phyloP scores from a whole-genome alignment of 2,888 invertebrate species.

The Hyppa rectilinea region DNA sequence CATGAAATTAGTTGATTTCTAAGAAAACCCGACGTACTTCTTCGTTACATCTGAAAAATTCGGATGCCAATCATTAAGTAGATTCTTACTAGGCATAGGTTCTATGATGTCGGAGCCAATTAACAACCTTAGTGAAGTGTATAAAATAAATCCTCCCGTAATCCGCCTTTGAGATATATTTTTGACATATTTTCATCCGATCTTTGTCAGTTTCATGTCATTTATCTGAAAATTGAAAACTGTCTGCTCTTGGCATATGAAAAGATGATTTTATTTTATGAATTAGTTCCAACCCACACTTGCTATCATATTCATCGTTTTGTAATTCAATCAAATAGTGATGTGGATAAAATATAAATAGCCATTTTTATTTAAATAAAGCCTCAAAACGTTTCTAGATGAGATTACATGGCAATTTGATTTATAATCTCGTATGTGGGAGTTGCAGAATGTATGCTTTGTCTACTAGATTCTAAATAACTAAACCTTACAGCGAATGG shows the following conservation, averaged over 20 bases:
- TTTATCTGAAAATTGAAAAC: conserved; percentile 30
- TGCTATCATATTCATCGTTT: conserved; percentile 19
- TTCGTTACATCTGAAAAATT: background rate
- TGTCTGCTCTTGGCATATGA: conserved; percentile 26
- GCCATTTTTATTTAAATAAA: conserved; percentile 4
- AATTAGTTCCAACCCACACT: conserved; percentile 4
- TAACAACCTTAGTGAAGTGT: background rate
- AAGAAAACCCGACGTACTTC: background rate
- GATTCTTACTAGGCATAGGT: background rate
- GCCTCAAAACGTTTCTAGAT: background rate
- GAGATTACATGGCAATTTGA: background rate
- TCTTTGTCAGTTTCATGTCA: background rate
- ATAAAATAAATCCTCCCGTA: conserved; percentile 2
- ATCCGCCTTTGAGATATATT: background rate
- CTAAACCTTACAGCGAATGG: background rate
- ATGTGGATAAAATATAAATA: background rate
- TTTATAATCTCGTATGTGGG: background rate
- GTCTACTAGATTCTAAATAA: background rate
- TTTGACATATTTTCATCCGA: conserved; percentile 11
- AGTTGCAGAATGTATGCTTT: conserved; percentile 1
- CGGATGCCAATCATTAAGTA: background rate
- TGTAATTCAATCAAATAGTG: conserved; percentile 8
- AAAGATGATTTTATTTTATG: conserved; percentile 19
- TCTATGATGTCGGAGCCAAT: background rate
- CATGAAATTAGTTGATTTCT: background rate